Evolutionary conservation across 2,797 vertebrate species (phyloP), one percentile per base, ranked within the genome.

Genomic region (Rhinella marina): DNA sequence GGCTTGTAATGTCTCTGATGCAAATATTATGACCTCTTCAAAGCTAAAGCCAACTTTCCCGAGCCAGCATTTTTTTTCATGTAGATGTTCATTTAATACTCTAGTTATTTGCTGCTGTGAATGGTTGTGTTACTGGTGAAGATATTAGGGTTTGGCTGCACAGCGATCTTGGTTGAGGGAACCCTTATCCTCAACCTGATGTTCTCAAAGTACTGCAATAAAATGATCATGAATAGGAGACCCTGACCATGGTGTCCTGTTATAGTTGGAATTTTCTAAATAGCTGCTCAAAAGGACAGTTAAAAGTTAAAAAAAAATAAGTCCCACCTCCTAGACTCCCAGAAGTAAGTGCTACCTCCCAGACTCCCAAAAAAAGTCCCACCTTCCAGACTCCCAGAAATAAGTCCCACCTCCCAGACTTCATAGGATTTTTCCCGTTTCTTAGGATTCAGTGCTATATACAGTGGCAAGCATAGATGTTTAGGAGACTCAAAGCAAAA

Each of bases 21-120:
- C 76, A 86, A 70, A 81, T 86, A 86, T 86, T 86, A 86, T 80
- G 27, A 41, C 76, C 56, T 81, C 54, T 52, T 81, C 48, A 59
- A 81, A 25, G 16, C 72, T 41, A 64, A 77, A 76, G 83, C 83
- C 83, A 84, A 84, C 72, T 76, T 75, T 64, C 57, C 14, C 1
- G 14, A 1, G 52, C 68, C 68, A 73, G 23, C 14, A 16, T 56
- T 84, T 41, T 9, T 8, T 19, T 6, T 41, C 41, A 41, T 41
- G n/a, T 27, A 21, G 81, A 13, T 12, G 4, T 27, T 57, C 13
- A 25, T 16, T 27, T n/a, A 50, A 54, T 29, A 29, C 25, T 32
- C 8, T 19, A 32, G 32, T 7, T 16, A 73, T 41, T 75, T 50
- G 41, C 27, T 48, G 16, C 32, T 12, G 41, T 50, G 72, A 50